phyloP scores from a whole-genome alignment of 2,888 invertebrate species.

The Pilophorus perplexus region DNA sequence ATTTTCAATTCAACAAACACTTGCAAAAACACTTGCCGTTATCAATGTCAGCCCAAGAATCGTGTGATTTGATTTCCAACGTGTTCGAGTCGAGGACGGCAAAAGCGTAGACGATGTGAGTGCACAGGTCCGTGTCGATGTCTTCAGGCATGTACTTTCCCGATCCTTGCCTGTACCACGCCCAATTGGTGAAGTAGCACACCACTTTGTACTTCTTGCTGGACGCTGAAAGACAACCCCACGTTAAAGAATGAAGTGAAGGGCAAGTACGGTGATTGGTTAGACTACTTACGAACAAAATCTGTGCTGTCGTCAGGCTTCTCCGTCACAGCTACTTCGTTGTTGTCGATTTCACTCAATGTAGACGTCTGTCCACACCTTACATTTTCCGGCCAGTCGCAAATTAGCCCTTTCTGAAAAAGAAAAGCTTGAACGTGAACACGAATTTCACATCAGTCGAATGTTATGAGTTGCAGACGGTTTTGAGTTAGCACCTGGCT shows the following conservation, averaged over 20 bases:
- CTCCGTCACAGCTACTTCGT: too few species aligned
- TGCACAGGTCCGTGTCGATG: constrained; percentile 82
- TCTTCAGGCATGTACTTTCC: constrained; percentile 83
- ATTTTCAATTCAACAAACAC: too few species aligned
- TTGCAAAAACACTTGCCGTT: constrained; percentile 77
- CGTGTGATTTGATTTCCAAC: constrained; percentile 75
- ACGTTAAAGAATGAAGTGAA: too few species aligned
- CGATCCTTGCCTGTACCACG: constrained; percentile 79
- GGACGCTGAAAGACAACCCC: not conserved
- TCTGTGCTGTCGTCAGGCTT: too few species aligned
- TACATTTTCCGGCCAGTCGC: constrained; percentile 76
- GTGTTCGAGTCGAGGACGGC: constrained; percentile 83
- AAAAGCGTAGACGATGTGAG: constrained; percentile 90
- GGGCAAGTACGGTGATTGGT: too few species aligned
- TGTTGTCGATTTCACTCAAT: not conserved
- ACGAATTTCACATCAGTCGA: too few species aligned
- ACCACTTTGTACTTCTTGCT: constrained; percentile 66
- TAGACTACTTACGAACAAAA: not conserved
- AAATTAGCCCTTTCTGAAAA: constrained; percentile 58
- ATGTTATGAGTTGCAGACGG: too few species aligned
- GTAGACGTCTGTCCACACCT: constrained; percentile 55
- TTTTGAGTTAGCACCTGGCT: too few species aligned
- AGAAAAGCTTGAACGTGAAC: not conserved
- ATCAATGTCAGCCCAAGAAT: constrained; percentile 84
- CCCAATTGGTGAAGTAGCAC: constrained; percentile 93